Evolutionary conservation across 2,113 vertebrate genomes (phyloP).

Genomic region (Opisthocomus hoazin): DNA sequence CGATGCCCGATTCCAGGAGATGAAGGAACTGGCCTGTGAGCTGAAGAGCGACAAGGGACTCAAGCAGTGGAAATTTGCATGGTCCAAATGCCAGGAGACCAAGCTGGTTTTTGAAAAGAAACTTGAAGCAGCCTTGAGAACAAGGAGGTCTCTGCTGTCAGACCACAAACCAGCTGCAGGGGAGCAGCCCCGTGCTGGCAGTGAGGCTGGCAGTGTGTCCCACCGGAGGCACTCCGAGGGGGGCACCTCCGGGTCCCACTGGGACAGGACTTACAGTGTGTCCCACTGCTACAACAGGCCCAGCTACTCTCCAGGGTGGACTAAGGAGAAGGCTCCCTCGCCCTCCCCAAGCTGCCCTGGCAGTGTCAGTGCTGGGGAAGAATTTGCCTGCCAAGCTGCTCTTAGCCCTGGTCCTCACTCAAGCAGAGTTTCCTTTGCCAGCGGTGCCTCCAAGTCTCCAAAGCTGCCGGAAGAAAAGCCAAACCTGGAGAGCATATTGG

Average conservation of each 20-base stretch:
- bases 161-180: background rate
- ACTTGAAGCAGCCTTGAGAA: conserved; percentile 73
- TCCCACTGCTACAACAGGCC: conserved; percentile 45
- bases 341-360: conserved; percentile 17
- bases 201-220: background rate
- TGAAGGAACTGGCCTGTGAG: conserved; percentile 81
- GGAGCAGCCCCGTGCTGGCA: background rate
- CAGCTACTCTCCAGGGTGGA: conserved; percentile 10
- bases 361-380: background rate
- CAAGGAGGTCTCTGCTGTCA: conserved; percentile 15
- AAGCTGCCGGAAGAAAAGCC: conserved; percentile 51
- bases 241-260: background rate
- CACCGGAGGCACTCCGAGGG: conserved; percentile 46
- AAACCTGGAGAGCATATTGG: background rate
- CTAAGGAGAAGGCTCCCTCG: conserved; percentile 4
- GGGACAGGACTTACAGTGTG: conserved; percentile 46
- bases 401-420: background rate
- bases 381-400: background rate
- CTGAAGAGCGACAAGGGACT: conserved; percentile 76
- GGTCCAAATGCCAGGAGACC: conserved; percentile 85
- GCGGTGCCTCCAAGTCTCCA: background rate
- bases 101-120: conserved; percentile 82
- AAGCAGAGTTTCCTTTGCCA: background rate
- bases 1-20: conserved; percentile 77
- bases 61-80: conserved; percentile 82